phyloP scores from a whole-genome alignment of 2,888 invertebrate genomes.

The Prosopocoilus inquinatus region DNA sequence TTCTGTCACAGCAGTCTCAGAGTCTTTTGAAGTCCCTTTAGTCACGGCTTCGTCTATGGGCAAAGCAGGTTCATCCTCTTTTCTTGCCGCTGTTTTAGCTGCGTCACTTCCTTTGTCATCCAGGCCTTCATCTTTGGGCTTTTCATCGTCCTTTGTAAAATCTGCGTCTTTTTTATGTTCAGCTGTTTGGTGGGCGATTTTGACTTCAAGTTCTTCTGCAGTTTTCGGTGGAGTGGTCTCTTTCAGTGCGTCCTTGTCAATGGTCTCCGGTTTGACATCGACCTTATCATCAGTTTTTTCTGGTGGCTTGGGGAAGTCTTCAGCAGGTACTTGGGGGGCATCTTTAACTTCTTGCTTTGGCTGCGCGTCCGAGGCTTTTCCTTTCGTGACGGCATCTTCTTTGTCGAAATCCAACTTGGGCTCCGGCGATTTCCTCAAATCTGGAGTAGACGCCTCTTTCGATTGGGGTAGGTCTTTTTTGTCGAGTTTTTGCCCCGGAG shows the following conservation, averaged over 20 bases:
- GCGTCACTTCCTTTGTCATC: slow-evolving; percentile 4
- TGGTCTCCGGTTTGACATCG: slow-evolving; percentile 8
- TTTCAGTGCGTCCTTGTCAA: background rate
- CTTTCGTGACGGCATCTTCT: too few relatives aligned
- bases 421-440: too few relatives aligned
- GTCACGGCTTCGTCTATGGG: background rate
- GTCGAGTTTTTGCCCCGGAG: too few relatives aligned
- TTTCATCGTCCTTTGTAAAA: background rate
- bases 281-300: background rate
- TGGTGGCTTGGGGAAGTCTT: background rate
- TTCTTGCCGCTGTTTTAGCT: slow-evolving; percentile 7
- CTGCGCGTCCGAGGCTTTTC: too few relatives aligned
- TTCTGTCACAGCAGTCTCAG: too few relatives aligned
- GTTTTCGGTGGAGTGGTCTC: background rate
- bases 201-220: slow-evolving; percentile 7
- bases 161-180: background rate
- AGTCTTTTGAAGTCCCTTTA: too few relatives aligned
- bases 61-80: background rate
- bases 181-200: slow-evolving; percentile 13
- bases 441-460: too few relatives aligned
- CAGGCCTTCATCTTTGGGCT: background rate
- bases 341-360: background rate
- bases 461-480: too few relatives aligned
- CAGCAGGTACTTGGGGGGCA: background rate
- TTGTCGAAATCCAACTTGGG: too few relatives aligned